Evolutionary conservation across 2,113 vertebrate species (phyloP).

Genomic region (Gallinago jamesoni): DNA sequence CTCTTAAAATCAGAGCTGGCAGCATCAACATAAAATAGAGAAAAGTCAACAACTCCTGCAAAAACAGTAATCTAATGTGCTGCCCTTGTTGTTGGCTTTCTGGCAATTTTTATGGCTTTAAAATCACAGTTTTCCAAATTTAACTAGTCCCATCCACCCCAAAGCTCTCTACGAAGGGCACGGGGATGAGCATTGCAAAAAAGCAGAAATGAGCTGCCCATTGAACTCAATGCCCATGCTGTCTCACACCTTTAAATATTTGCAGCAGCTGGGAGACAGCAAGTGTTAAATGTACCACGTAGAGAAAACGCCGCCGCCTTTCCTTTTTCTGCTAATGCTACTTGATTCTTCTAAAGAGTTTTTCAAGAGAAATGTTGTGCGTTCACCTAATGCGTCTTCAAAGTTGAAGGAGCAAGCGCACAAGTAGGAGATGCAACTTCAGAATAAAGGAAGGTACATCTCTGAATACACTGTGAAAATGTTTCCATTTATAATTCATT

Average conservation of each 20-base stretch:
- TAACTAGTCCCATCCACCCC: neutral
- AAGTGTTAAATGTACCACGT: neutral
- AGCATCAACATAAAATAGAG: neutral
- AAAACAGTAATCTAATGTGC: neutral
- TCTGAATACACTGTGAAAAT: neutral
- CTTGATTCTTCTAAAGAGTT: neutral
- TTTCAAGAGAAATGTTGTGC: neutral
- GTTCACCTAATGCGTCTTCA: neutral
- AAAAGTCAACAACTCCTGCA: neutral
- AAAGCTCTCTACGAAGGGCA: neutral
- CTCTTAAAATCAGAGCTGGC: neutral
- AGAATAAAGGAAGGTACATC: neutral
- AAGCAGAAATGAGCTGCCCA: neutral
- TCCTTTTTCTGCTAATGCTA: neutral
- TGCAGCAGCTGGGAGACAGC: neutral
- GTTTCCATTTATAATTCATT: neutral
- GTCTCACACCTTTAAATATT: neutral
- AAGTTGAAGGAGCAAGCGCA: neutral
- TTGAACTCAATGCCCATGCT: neutral
- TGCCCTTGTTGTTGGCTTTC: neutral
- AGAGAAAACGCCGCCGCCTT: neutral
- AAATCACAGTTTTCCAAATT: neutral
- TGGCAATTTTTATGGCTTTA: neutral
- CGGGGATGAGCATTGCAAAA: neutral
- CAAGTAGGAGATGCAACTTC: constrained; percentile 1